Evolutionary conservation across 2,113 vertebrate species (phyloP), one percentile per base, ranked within the genome.

Genomic region (Probosciger aterrimus): DNA sequence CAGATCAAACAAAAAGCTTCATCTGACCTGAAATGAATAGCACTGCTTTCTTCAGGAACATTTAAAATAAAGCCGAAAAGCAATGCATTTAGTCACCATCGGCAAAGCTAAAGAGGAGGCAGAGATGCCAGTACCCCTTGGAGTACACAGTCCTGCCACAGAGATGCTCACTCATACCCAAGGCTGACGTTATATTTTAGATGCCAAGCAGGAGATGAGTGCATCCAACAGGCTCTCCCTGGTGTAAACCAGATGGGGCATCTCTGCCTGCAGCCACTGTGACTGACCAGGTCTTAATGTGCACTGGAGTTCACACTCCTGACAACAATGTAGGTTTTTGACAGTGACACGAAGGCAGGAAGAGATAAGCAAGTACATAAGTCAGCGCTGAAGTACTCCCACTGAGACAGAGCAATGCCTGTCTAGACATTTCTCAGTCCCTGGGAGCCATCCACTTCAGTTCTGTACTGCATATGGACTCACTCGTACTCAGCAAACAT

Each of bases 401-500:
- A 35, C 33, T 59, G 57, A 82, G 62, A 11, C 5, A 46, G 60
- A 76, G 16, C 46, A 41, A 9, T 7, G 25, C n/a, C 63, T 67
- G 55, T 22, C 46, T 6, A 14, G 53, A 53, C 31, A n/a, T 24
- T 18, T 84, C 65, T 53, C 60, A 6, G 0, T 0, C 67, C 68
- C 8, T 3, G 3, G 69, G 81, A 73, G 28, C 55, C 69, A 50
- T 23, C 44, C 63, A 14, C n/a, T 20, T 46, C 75, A 50, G 79
- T 63, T 47, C 44, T 18, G 0, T 5, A 4, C 0, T 5, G 30
- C 55, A 17, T 0, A 0, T 12, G 47, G 43, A 23, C 44, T 76
- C 70, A 10, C 15, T 43, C 22, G 33, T 71, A 8, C 43, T 16
- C 44, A 24, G 50, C 50, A 74, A 70, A 74, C 2, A 15, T 0